Percentiles rank a stretch among this genome's conserved stretches.
Evolutionary conservation across 2,113 vertebrate genomes (phyloP).

Genomic region (Larimichthys polyactis): DNA sequence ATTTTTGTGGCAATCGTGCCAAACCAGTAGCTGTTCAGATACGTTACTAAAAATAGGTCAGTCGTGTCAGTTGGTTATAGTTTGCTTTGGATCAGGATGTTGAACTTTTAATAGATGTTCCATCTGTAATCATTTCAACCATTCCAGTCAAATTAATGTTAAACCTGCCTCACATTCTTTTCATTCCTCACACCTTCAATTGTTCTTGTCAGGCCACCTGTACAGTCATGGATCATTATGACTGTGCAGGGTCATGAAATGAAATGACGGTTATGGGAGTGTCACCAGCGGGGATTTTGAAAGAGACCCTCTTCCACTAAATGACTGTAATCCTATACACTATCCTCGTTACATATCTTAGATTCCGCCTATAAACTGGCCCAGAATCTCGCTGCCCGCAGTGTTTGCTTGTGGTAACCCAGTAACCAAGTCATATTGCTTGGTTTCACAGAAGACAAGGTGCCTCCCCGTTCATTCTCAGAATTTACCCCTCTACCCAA

Average conservation of each 20-base stretch:
- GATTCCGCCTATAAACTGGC: slow-evolving; percentile 8
- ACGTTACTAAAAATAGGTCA: not conserved
- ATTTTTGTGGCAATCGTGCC: not conserved
- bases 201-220: slow-evolving; percentile 41
- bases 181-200: not conserved
- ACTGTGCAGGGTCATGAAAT: slow-evolving; percentile 56
- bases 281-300: slow-evolving; percentile 71
- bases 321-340: slow-evolving; percentile 64
- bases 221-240: slow-evolving; percentile 34
- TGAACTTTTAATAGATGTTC: not conserved
- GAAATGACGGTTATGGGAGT: slow-evolving; percentile 69
- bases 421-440: slow-evolving; percentile 59
- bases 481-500: no score
- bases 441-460: slow-evolving; percentile 63
- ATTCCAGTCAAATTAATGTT: not conserved
- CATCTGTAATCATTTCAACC: not conserved
- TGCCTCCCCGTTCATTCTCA: slow-evolving; percentile 57
- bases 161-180: not conserved
- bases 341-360: slow-evolving; percentile 33
- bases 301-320: slow-evolving; percentile 55
- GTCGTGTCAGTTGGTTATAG: not conserved
- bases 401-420: slow-evolving; percentile 55
- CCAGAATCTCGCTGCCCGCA: slow-evolving; percentile 4
- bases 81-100: not conserved
- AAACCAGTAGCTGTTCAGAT: not conserved